phyloP scores from a whole-genome alignment of 2,888 invertebrate species.

The Palloptera scutellata region DNA sequence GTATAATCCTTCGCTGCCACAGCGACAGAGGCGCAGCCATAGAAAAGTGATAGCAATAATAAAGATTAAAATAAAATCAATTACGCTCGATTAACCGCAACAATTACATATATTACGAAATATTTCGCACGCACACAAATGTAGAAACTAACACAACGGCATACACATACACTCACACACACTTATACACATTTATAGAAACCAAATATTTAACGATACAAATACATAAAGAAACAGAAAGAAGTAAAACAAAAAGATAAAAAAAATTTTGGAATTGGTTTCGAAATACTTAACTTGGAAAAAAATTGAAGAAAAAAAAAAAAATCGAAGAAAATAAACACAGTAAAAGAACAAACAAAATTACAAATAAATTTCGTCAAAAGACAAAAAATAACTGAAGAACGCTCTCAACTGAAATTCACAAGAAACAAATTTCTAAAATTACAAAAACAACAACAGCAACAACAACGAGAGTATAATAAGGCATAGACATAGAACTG shows the following conservation, averaged over 20 bases:
- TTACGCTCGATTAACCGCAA: constrained; percentile 62
- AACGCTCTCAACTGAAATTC: constrained; percentile 6
- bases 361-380: no score
- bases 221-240: neutral
- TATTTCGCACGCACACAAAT: constrained; percentile 27
- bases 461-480: no score
- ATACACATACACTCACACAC: constrained; percentile 22
- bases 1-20: neutral
- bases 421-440: constrained; percentile 26
- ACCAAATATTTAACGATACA: constrained; percentile 11
- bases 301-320: no score
- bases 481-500: no score
- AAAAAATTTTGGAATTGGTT: neutral
- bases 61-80: constrained; percentile 57
- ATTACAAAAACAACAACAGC: constrained; percentile 6
- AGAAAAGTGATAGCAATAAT: constrained; percentile 17
- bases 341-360: no score
- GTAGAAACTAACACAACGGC: constrained; percentile 19
- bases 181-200: constrained; percentile 12
- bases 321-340: no score
- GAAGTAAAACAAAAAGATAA: neutral
- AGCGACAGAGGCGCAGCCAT: no score
- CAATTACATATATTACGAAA: constrained; percentile 56
- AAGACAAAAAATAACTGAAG: no score
- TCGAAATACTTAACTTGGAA: no score